A percentile compares a stretch with the other conserved stretches of the same genome.
Conservation (phyloP, 2,888 invertebrate species). For the Euclidia mi region DNA sequence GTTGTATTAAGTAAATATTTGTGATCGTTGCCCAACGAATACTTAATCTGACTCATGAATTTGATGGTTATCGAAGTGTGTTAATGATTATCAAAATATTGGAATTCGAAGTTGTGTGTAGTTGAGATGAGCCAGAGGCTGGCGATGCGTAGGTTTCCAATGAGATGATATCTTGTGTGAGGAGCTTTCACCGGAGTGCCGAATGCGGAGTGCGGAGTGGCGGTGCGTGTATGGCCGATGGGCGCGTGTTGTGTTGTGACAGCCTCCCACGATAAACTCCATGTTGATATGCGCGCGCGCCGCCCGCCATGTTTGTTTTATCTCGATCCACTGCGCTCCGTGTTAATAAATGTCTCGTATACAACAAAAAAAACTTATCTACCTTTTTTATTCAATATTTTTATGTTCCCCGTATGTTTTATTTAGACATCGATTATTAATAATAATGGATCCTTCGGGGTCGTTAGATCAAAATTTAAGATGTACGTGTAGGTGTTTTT, state of each 20-base stretch:
- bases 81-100: conserved; percentile 71
- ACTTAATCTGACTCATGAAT: conserved; percentile 40
- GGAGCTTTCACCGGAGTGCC: conserved; percentile 83
- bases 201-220: conserved; percentile 67
- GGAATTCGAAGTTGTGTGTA: conserved; percentile 63
- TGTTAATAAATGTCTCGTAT: conserved; percentile 89
- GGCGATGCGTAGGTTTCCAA: conserved; percentile 82
- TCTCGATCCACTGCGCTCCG: conserved; percentile 85
- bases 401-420: conserved; percentile 82
- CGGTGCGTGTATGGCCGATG: conserved; percentile 70
- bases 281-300: conserved; percentile 87
- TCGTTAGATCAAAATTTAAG: conserved; percentile 87
- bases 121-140: conserved; percentile 63
- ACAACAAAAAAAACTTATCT: conserved; percentile 74
- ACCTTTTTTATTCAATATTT: conserved; percentile 79
- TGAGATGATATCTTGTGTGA: conserved; percentile 81
- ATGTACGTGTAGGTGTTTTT: conserved; percentile 83
- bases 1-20: conserved; percentile 33
- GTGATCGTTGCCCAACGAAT: conserved; percentile 27
- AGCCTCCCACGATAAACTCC: conserved; percentile 88
- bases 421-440: conserved; percentile 89
- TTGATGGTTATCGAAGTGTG: conserved; percentile 64
- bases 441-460: conserved; percentile 86
- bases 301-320: conserved; percentile 89
- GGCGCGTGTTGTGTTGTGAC: conserved; percentile 88